Evolutionary conservation across 2,113 vertebrate species (phyloP).

Genomic region (Esox niger): DNA sequence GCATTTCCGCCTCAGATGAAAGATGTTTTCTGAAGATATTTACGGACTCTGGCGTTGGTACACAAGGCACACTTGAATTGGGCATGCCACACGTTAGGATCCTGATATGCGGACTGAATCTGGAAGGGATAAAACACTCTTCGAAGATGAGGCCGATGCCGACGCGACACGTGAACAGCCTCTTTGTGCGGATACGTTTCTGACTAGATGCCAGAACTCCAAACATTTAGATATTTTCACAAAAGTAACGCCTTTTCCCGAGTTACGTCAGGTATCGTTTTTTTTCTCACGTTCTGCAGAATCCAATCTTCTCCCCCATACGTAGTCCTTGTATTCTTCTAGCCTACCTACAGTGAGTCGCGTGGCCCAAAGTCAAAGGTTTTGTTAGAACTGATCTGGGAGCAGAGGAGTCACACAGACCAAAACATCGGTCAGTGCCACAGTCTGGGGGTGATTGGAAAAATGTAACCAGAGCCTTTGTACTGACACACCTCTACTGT

Average conservation of each 20-base stretch:
- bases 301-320: not conserved
- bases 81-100: not conserved
- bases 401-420: not conserved
- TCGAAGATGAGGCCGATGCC: conserved; percentile 28
- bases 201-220: not conserved
- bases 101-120: conserved; percentile 22
- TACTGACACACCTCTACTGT: no score
- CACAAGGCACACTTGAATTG: conserved; percentile 7
- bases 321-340: not conserved
- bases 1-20: conserved; percentile 37
- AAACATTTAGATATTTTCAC: not conserved
- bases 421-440: no score
- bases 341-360: not conserved
- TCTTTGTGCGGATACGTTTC: not conserved
- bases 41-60: conserved; percentile 22
- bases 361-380: not conserved
- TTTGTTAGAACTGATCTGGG: not conserved
- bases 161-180: conserved; percentile 42
- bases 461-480: no score
- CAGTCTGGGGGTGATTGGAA: no score
- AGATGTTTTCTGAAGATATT: conserved; percentile 32
- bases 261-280: no score
- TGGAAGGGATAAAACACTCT: not conserved
- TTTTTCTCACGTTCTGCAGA: not conserved
- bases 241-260: not conserved